Evolutionary conservation across 1,140 invertebrate genomes (phyloP).

Genomic region (Procambarus clarkii): DNA sequence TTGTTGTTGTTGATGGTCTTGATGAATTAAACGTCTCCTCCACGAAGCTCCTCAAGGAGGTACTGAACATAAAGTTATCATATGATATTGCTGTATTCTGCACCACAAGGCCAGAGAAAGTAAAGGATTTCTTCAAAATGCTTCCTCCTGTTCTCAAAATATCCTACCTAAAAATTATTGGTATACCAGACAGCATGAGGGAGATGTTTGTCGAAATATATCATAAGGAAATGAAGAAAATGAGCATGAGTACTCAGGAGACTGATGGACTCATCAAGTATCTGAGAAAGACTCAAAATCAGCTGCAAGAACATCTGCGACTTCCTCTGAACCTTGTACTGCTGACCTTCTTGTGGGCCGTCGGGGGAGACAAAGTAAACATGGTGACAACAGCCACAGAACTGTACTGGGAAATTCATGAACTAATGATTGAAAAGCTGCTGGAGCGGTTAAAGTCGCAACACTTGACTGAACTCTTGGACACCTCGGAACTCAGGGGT

Average conservation of each 20-base stretch:
- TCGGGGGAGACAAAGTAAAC: conserved; percentile 8
- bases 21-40: conserved; percentile 40
- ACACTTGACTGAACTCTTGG: neutral
- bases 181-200: conserved; percentile 12
- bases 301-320: conserved; percentile 28
- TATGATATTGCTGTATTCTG: neutral
- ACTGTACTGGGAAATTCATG: conserved; percentile 8
- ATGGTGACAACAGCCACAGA: conserved; percentile 37
- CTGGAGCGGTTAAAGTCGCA: conserved; percentile 12
- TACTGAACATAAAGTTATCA: neutral
- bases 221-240: conserved; percentile 26
- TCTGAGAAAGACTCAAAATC: neutral
- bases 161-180: conserved; percentile 7
- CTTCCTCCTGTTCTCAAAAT: neutral
- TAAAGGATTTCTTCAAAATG: conserved; percentile 36
- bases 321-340: conserved; percentile 37
- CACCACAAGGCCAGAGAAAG: conserved; percentile 25
- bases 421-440: neutral
- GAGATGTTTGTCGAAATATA: conserved; percentile 17
- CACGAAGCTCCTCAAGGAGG: neutral
- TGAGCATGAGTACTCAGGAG: neutral
- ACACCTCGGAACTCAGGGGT: neutral
- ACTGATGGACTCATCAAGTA: conserved; percentile 25
- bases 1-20: conserved; percentile 32
- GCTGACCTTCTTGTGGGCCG: conserved; percentile 17